phyloP scores from a whole-genome alignment of 2,797 vertebrate genomes.

The Hydrophis major region DNA sequence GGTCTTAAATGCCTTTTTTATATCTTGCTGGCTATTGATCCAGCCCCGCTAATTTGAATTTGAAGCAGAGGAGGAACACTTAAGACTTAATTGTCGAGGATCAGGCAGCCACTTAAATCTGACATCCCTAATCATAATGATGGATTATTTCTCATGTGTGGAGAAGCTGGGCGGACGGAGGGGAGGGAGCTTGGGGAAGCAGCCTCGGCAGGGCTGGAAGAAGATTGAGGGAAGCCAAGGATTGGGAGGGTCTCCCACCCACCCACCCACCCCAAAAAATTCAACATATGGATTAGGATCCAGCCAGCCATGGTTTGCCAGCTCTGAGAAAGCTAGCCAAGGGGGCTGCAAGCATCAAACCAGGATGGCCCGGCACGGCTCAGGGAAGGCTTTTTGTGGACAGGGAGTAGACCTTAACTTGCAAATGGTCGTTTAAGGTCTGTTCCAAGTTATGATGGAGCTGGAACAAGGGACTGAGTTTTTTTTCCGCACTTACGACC shows the following conservation, averaged over 20 bases:
- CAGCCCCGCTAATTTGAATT: conserved; percentile 21
- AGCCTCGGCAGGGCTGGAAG: background rate
- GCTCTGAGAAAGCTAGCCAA: background rate
- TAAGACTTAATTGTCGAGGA: conserved; percentile 39
- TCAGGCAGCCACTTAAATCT: conserved; percentile 27
- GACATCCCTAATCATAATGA: conserved; percentile 36
- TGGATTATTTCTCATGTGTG: conserved; percentile 33
- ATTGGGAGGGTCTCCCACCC: background rate
- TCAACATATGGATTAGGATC: background rate
- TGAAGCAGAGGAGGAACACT: conserved; percentile 36
- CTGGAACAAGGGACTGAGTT: background rate
- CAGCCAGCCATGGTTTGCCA: background rate
- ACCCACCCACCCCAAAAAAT: background rate
- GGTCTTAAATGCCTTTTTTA: conserved; percentile 1
- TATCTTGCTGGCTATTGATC: conserved; percentile 33
- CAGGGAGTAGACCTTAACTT: background rate
- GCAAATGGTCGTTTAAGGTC: background rate
- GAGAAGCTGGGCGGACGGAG: background rate
- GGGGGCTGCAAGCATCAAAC: too few relatives aligned
- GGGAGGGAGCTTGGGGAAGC: background rate
- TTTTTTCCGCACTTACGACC: background rate
- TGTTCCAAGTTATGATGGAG: background rate
- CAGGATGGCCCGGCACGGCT: background rate
- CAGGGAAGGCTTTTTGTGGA: background rate
- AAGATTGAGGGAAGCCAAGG: background rate